These are phyloP conservation scores for Ceryle rudis DNA, from an alignment of 2,797 vertebrate species.

Conservation along the genomic window DNA sequence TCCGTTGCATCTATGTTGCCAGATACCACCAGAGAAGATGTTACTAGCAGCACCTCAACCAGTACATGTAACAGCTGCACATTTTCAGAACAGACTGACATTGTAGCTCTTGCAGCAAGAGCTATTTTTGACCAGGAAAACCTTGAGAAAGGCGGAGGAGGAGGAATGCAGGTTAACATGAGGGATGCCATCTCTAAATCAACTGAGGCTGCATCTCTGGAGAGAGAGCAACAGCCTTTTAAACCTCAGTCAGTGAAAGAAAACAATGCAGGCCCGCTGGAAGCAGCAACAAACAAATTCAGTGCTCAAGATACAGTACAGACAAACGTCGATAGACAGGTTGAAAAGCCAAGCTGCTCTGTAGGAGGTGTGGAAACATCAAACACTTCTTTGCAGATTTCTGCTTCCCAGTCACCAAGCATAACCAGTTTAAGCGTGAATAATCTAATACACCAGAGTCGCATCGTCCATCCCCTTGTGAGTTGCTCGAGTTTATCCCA, in stretches of 20 bases:
- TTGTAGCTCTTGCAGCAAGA: slow-evolving; percentile 89
- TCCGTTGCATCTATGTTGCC: slow-evolving; percentile 98
- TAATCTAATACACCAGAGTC: slow-evolving; percentile 89
- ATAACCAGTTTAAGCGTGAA: slow-evolving; percentile 92
- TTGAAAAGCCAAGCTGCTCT: slow-evolving; percentile 83
- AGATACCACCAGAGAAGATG: slow-evolving; percentile 79
- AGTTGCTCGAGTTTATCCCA: slow-evolving; percentile 84
- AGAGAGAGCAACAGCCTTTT: slow-evolving; percentile 87
- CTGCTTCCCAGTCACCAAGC: slow-evolving; percentile 85
- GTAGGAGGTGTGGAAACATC: slow-evolving; percentile 72
- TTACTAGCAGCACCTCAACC: slow-evolving; percentile 82
- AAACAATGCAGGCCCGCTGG: slow-evolving; percentile 74
- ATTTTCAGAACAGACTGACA: slow-evolving; percentile 94
- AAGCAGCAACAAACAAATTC: slow-evolving; percentile 78
- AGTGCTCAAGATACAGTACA: slow-evolving; percentile 73
- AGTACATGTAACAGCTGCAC: slow-evolving; percentile 87
- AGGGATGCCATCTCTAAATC: slow-evolving; percentile 69
- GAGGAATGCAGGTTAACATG: slow-evolving; percentile 48
- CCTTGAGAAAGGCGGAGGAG: slow-evolving; percentile 77
- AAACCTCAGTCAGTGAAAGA: slow-evolving; percentile 76
- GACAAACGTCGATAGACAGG: slow-evolving; percentile 74
- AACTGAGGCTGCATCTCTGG: slow-evolving; percentile 66
- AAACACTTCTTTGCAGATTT: slow-evolving; percentile 82
- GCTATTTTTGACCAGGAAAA: slow-evolving; percentile 95
- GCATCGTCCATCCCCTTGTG: slow-evolving; percentile 85